Conservation (phyloP, 1,140 invertebrate genomes). For the Akabosia matsudoensis region DNA sequence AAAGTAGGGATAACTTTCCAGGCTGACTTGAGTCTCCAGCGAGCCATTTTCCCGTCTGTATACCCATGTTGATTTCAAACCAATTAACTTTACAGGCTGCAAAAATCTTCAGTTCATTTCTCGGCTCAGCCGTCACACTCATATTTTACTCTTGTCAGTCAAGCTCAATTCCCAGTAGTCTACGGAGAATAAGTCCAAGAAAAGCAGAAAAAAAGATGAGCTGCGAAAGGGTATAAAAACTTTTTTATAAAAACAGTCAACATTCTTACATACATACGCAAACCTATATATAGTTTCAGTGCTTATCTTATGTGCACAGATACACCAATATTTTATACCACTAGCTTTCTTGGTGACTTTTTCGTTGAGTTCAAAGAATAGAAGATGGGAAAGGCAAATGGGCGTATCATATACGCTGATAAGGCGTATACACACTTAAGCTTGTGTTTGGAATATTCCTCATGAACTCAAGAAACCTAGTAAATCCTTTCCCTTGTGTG, state of each 20-base stretch:
- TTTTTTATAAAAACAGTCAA: too few species aligned
- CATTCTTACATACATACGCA: too few species aligned
- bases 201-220: background rate
- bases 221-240: too few species aligned
- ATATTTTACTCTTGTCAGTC: constrained; percentile 24
- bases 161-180: constrained; percentile 18
- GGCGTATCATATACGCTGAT: constrained; percentile 18
- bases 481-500: constrained; percentile 23
- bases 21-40: constrained; percentile 19
- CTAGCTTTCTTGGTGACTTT: background rate
- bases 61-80: constrained; percentile 34
- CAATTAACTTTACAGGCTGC: constrained; percentile 38
- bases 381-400: constrained; percentile 11
- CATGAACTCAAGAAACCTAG: background rate
- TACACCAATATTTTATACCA: background rate
- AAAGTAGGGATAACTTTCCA: constrained; percentile 15
- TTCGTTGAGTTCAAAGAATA: constrained; percentile 5
- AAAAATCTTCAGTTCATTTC: constrained; percentile 38
- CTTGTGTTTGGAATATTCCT: background rate
- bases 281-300: too few species aligned
- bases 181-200: background rate
- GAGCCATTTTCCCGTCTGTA: constrained; percentile 9
- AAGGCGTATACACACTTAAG: background rate
- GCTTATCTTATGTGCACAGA: background rate
- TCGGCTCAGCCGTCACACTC: constrained; percentile 25